Conservation (phyloP, 2,797 vertebrate species). For the Argya squamiceps region DNA sequence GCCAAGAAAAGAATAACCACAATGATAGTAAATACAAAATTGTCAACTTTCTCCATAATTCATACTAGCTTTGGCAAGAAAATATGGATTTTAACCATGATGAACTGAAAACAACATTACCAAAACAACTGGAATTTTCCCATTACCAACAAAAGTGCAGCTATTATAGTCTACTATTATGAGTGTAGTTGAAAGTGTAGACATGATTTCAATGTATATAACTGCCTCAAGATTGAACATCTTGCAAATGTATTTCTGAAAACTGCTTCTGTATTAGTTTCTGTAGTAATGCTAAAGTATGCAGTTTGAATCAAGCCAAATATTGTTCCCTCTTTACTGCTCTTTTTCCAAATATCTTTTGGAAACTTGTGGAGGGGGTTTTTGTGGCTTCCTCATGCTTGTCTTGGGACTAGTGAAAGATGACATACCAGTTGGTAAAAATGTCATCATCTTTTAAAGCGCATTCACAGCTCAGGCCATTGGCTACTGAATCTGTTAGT, state of each 20-base stretch:
- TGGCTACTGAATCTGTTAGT: neutral
- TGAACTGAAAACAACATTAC: slow-evolving; percentile 22
- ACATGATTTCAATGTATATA: neutral
- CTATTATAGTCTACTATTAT: neutral
- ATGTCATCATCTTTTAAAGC: neutral
- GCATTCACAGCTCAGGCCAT: neutral
- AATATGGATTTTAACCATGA: neutral
- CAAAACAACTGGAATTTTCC: slow-evolving; percentile 45
- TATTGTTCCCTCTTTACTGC: neutral
- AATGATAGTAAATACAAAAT: neutral
- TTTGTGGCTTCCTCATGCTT: neutral
- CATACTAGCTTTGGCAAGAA: neutral
- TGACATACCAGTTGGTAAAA: neutral
- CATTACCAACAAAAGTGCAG: neutral
- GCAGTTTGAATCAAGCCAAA: neutral
- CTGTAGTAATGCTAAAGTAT: neutral
- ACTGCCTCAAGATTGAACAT: neutral
- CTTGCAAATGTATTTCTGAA: neutral
- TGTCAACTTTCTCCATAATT: neutral
- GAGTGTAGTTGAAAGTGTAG: neutral
- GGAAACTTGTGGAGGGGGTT: fast-evolving
- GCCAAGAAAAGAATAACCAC: neutral
- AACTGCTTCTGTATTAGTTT: neutral
- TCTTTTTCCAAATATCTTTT: neutral
- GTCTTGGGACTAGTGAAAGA: neutral